These are phyloP conservation scores for Cordilura impudica DNA, from an alignment of 2,888 invertebrate genomes.

Conservation along the genomic window DNA sequence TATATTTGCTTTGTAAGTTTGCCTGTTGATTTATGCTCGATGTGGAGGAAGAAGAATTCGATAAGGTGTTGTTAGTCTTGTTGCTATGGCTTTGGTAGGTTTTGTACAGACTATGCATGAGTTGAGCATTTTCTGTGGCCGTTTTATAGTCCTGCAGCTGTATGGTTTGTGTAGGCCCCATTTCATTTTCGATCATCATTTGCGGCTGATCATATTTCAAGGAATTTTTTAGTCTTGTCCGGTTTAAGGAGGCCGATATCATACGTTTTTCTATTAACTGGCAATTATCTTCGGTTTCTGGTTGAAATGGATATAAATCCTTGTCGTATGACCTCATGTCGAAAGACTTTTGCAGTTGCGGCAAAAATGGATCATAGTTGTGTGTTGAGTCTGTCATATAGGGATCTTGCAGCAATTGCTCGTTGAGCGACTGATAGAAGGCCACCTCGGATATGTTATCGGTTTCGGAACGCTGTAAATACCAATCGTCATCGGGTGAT, in stretches of 20 bases:
- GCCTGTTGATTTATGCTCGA: slow-evolving; percentile 68
- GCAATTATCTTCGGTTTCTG: slow-evolving; percentile 42
- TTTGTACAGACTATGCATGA: slow-evolving; percentile 75
- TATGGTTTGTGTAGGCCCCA: slow-evolving; percentile 37
- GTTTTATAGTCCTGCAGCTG: slow-evolving; percentile 47
- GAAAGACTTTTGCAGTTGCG: not conserved
- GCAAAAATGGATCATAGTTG: slow-evolving; percentile 57
- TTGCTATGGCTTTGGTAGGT: slow-evolving; percentile 75
- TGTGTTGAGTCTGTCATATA: slow-evolving; percentile 22
- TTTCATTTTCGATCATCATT: slow-evolving; percentile 6
- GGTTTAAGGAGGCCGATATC: not conserved
- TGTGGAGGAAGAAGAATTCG: slow-evolving; percentile 75
- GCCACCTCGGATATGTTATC: slow-evolving; percentile 73
- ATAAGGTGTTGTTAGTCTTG: slow-evolving; percentile 72
- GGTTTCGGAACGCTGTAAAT: slow-evolving; percentile 66
- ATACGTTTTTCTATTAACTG: slow-evolving; percentile 35
- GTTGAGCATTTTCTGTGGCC: slow-evolving; percentile 64
- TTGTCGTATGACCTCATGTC: not conserved
- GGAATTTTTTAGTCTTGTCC: not conserved
- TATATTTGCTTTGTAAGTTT: slow-evolving; percentile 51
- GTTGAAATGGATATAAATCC: slow-evolving; percentile 38
- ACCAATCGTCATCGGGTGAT: slow-evolving; percentile 52
- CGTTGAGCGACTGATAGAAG: slow-evolving; percentile 74
- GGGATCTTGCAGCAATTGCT: slow-evolving; percentile 68
- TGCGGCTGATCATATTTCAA: slow-evolving; percentile 7